A percentile compares a stretch with the other conserved stretches of the same genome.
phyloP scores from a whole-genome alignment of 2,888 invertebrate species.

The Bugula neritina region DNA sequence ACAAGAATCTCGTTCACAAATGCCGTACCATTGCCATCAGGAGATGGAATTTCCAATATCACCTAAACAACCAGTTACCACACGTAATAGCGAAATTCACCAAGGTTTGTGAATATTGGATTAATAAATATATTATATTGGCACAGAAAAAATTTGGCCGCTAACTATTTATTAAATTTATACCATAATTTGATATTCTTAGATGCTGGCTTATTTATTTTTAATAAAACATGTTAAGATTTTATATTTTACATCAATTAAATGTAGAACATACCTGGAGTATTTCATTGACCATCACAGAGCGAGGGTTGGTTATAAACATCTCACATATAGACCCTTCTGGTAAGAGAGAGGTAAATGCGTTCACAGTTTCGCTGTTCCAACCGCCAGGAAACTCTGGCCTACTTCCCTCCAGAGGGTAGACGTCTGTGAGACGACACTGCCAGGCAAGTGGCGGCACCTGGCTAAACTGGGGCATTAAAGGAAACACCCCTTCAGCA shows the following conservation, averaged over 20 bases:
- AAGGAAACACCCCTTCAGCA: not conserved
- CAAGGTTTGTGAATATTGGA: too few species aligned
- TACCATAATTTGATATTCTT: too few species aligned
- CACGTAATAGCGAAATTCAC: too few species aligned
- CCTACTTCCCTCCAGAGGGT: slow-evolving; percentile 31
- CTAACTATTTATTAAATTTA: too few species aligned
- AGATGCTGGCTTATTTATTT: too few species aligned
- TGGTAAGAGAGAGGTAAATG: not conserved
- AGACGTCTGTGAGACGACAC: slow-evolving; percentile 30
- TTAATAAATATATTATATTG: too few species aligned
- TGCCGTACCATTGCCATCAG: not conserved
- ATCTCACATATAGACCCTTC: not conserved
- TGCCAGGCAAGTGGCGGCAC: slow-evolving; percentile 13
- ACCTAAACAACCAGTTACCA: too few species aligned
- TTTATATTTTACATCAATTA: too few species aligned
- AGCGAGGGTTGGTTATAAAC: slow-evolving; percentile 1
- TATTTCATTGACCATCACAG: slow-evolving; percentile 2
- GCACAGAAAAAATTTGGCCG: too few species aligned
- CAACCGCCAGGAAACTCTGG: slow-evolving; percentile 8
- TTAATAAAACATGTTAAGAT: too few species aligned
- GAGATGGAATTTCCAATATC: not conserved
- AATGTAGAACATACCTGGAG: not conserved
- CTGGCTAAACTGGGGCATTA: slow-evolving; percentile 12
- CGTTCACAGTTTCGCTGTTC: not conserved
- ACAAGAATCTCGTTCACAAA: slow-evolving; percentile 21